Conservation (phyloP, 2,797 vertebrate genomes). For the Xenopus petersii region DNA sequence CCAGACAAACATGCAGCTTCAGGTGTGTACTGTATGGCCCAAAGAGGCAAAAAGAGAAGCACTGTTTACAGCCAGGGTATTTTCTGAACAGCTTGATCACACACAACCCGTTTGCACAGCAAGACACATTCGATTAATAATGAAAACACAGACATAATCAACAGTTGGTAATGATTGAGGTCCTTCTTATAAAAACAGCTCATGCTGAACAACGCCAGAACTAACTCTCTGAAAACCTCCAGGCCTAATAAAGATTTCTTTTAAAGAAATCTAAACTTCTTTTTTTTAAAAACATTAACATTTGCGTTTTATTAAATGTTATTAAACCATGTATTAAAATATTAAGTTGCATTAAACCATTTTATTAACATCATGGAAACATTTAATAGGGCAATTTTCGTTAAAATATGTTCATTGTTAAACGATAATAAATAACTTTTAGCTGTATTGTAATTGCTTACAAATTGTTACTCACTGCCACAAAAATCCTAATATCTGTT, state of each 20-base stretch:
- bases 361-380: too few relatives aligned
- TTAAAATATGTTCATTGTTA: too few relatives aligned
- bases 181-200: constrained; percentile 51
- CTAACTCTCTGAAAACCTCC: neutral
- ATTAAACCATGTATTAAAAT: constrained; percentile 7
- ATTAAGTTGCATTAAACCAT: neutral
- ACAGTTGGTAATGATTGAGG: constrained; percentile 50
- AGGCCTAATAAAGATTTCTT: constrained; percentile 12
- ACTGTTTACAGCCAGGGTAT: constrained; percentile 56
- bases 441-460: too few relatives aligned
- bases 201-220: constrained; percentile 37
- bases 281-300: neutral
- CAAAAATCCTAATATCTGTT: too few relatives aligned
- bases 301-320: constrained; percentile 6
- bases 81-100: constrained; percentile 39
- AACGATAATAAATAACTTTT: too few relatives aligned
- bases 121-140: constrained; percentile 28
- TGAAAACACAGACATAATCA: constrained; percentile 41
- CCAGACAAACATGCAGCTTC: constrained; percentile 99
- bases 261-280: neutral
- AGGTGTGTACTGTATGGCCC: constrained; percentile 74
- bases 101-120: constrained; percentile 40
- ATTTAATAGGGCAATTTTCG: too few relatives aligned
- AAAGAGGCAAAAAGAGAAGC: constrained; percentile 59
- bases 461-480: too few relatives aligned